Evolutionary conservation across 2,113 vertebrate species (phyloP), one percentile per base, ranked within the genome.

Genomic region (Synchiropus splendidus): DNA sequence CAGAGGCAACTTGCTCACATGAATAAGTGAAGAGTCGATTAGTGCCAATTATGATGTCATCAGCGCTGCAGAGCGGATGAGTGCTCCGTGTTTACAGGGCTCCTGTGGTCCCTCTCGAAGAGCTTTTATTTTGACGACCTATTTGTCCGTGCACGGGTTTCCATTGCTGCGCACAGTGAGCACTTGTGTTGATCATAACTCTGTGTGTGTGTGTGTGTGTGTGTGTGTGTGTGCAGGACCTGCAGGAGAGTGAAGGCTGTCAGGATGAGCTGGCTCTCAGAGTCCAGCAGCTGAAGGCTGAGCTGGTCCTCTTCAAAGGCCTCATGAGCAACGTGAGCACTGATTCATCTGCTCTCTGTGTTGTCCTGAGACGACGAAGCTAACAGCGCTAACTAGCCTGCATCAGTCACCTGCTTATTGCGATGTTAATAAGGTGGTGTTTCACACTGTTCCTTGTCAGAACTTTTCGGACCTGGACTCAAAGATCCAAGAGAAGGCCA

Each of bases 401-500:
- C 34, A 35, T 1, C 13, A 12, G 34, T n/a, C 12, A 35, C 10
- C 12, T n/a, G 6, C 11, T 6, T 14, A 6, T n/a, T 35, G 13
- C 6, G 2, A n/a, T 5, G 5, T 35, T 35, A 12, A 4, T 35
- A 5, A 12, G 12, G 12, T 35, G 11, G 2, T 12, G 6, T 9
- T 1, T 18, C 5, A 5, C 31, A 3, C 5, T 43, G 10, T 10
- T 46, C n/a, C 31, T 15, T 42, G 52, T 64, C n/a, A 98, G 95
- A 94, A 97, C 68, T 72, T 96, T 70, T 88, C 90, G 0, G 95
- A 98, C 17, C 72, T 98, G 75, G 94, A 98, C 81, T 94, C 88
- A 36, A 97, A 97, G 82, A 98, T 98, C 73, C 95, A 98, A 78
- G 95, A 98, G 74, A 98, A 98, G 60, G 95, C 95, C 67, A 97